Evolutionary conservation across 2,888 invertebrate species (phyloP).

Genomic region (Mesorhabditis spiculigera): DNA sequence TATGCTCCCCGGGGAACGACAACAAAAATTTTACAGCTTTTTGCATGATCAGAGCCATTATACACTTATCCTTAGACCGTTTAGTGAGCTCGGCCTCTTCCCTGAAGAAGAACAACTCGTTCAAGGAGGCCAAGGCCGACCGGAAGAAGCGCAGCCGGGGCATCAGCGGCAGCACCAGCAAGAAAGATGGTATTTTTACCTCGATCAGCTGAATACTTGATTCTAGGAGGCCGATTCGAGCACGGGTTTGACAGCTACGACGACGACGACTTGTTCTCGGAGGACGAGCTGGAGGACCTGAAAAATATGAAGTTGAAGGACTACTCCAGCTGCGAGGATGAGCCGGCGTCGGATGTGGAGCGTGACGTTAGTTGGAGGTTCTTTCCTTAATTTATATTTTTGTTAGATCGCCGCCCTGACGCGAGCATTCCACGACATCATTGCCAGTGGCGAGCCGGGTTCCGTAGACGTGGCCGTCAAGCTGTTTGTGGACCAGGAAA

Average conservation of each 20-base stretch:
- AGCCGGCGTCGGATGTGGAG: no score
- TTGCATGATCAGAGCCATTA: no score
- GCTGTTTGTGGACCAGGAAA: no score
- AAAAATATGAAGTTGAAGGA: not conserved
- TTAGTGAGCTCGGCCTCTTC: slow-evolving; percentile 3
- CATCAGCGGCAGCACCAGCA: slow-evolving; percentile 23
- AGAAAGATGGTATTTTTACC: slow-evolving; percentile 22
- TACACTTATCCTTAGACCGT: not conserved
- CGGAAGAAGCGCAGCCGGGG: slow-evolving; percentile 25
- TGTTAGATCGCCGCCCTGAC: no score
- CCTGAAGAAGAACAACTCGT: not conserved
- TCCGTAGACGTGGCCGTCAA: no score
- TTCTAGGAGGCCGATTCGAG: slow-evolving; percentile 20
- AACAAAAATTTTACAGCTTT: no score
- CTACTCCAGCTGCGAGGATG: not conserved
- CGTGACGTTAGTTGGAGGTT: no score
- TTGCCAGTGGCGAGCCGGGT: no score
- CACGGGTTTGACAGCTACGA: slow-evolving; percentile 18
- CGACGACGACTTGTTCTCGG: slow-evolving; percentile 16
- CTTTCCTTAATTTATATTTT: no score
- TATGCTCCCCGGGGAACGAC: no score
- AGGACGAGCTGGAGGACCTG: slow-evolving; percentile 15
- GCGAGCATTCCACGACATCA: no score
- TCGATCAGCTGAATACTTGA: not conserved
- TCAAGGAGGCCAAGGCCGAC: slow-evolving; percentile 18